Conservation (phyloP, 2,797 vertebrate species). For the Amazona ochrocephala region DNA sequence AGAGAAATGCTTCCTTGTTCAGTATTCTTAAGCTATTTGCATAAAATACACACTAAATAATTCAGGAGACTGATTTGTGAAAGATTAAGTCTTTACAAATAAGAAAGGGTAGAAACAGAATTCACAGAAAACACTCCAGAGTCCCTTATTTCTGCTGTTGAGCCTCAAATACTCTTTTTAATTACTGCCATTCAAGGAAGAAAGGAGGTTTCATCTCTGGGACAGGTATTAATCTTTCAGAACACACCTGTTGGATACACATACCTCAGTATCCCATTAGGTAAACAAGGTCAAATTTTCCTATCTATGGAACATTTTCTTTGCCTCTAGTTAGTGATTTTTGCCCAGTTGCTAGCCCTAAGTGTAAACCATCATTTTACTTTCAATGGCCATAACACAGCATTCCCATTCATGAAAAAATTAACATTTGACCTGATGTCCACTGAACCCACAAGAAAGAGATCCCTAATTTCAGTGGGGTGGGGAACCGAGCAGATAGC, state of each 20-base stretch:
- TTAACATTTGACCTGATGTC: not conserved
- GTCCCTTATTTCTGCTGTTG: not conserved
- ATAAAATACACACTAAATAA: conserved; percentile 33
- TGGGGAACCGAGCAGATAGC: not conserved
- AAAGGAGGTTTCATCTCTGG: not conserved
- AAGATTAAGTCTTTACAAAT: not conserved
- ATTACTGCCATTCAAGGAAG: not conserved
- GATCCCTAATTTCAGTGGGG: not conserved
- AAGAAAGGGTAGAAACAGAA: not conserved
- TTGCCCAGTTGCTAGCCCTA: not conserved
- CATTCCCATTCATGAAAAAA: not conserved
- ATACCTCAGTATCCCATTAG: not conserved
- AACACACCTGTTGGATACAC: not conserved
- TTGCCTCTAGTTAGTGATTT: not conserved
- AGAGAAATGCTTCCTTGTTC: not conserved
- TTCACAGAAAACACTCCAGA: not conserved
- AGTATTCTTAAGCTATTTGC: not conserved
- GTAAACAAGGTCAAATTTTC: not conserved
- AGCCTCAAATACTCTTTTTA: not conserved
- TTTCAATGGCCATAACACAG: not conserved
- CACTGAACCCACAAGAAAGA: not conserved
- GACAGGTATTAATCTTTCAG: not conserved
- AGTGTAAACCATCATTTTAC: not conserved
- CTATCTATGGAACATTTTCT: not conserved
- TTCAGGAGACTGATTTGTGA: conserved; percentile 10